Evolutionary conservation across 2,797 vertebrate species (phyloP), one percentile per base, ranked within the genome.

Genomic region (Tiaroga cobitis): DNA sequence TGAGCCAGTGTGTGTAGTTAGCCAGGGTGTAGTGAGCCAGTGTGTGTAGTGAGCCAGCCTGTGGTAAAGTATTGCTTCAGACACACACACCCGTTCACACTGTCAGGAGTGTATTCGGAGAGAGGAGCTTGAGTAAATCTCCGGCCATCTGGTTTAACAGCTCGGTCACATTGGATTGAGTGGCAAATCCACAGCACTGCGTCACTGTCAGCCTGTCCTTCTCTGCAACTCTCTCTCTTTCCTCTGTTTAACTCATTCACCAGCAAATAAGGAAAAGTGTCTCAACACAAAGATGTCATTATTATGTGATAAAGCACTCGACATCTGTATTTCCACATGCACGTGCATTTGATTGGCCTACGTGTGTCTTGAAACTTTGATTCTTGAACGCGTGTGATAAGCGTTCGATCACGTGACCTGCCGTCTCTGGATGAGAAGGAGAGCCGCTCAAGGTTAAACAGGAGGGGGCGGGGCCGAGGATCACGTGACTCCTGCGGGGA

Each of bases 71-170:
- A n/a, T n/a, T 43, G 16, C 1, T 29, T 19, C 16, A 41, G 24
- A 81, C 24, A 6, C 29, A n/a, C 43, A 26, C 39, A 41, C 13
- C 4, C 19, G 39, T 46, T 43, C 26, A 29, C 29, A 7, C 26
- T 32, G 19, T 26, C 26, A 73, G 18, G n/a, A n/a, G 19, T 54
- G n/a, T 54, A 3, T 82, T 37, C 15, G n/a, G n/a, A 69, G 63
- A 69, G 26, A 63, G 46, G 43, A 65, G 89, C 89, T 88, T 63
- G 72, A 84, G 88, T 81, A 90, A 90, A 87, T 90, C 88, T 90
- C 83, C 4, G 77, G 74, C 93, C 92, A 94, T 93, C 92, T 91
- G 92, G 86, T 91, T 90, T 89, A 84, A 88, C 86, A 90, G 89
- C 81, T 90, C 91, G 79, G 82, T 88, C 87, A 89, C 90, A 88